Evolutionary conservation across 1,140 invertebrate species (phyloP).

Genomic region (honey bee (Apis mellifera)): Amel_HAv3.1 CM009945.2:5153001-5153500

Average conservation of each 20-base stretch:
- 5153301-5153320: neutral
- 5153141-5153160: neutral
- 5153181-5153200: neutral
- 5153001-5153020: neutral
- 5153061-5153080: constrained; percentile 2
- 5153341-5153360: neutral
- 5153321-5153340: too few relatives aligned
- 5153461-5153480: too few relatives aligned
- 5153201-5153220: neutral
- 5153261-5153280: neutral
- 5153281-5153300: neutral
- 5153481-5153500: too few relatives aligned
- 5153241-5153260: neutral
- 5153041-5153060: neutral
- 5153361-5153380: too few relatives aligned
- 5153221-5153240: neutral
- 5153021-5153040: neutral
- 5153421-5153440: too few relatives aligned
- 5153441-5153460: too few relatives aligned
- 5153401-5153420: too few relatives aligned
- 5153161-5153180: neutral
- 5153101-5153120: neutral
- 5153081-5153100: neutral
- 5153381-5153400: too few relatives aligned
- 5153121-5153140: neutral